Conservation (phyloP, 1,140 invertebrate genomes). For the Trachelipus rathkii region DNA sequence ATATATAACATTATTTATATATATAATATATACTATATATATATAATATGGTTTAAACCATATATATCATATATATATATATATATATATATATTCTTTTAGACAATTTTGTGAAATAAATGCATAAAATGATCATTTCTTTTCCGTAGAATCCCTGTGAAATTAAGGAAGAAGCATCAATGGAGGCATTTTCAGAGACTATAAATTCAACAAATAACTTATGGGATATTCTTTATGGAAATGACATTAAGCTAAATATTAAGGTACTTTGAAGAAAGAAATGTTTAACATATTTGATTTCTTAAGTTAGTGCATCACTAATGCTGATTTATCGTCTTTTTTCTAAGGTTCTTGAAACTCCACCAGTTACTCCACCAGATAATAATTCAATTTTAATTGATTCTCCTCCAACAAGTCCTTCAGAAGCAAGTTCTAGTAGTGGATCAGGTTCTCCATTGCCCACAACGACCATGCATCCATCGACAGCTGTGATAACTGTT, state of each 20-base stretch:
- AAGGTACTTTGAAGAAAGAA: not conserved
- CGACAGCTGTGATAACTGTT: not conserved
- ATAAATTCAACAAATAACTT: not conserved
- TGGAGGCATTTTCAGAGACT: not conserved
- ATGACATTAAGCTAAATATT: slow-evolving; percentile 5
- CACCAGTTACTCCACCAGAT: not conserved
- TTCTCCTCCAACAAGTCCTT: not conserved
- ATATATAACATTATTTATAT: too few species aligned
- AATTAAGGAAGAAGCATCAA: not conserved
- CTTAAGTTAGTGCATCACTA: not conserved
- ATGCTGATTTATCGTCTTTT: not conserved
- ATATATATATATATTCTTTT: too few species aligned
- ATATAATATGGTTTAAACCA: too few species aligned
- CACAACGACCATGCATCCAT: not conserved
- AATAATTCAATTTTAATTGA: not conserved
- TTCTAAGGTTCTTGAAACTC: not conserved
- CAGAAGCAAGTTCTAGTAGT: not conserved
- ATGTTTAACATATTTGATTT: not conserved
- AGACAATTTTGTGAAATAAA: not conserved
- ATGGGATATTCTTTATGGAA: not conserved
- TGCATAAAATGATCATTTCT: too few species aligned
- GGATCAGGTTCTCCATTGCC: not conserved
- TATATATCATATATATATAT: too few species aligned
- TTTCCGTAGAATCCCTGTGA: not conserved
- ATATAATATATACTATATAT: too few species aligned